A percentile compares a stretch with the other conserved stretches of the same genome.
phyloP scores from a whole-genome alignment of 2,888 invertebrate genomes.

The Macroteleia sp. region DNA sequence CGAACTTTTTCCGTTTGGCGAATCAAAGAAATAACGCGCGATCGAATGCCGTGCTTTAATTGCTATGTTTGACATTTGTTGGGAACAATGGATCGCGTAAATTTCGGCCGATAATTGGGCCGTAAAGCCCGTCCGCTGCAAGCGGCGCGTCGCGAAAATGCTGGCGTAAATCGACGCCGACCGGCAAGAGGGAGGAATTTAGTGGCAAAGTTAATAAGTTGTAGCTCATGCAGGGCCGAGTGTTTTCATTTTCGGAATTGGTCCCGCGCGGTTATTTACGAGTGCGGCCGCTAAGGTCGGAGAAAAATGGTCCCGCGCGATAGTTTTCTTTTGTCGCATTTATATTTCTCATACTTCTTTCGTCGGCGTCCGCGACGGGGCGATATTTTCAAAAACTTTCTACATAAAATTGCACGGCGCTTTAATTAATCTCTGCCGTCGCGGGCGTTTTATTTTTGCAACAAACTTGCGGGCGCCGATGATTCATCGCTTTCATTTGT shows the following conservation, averaged over 20 bases:
- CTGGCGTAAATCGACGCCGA: constrained; percentile 42
- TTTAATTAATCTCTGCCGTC: constrained; percentile 56
- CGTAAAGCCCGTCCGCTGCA: constrained; percentile 42
- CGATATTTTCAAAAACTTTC: constrained; percentile 60
- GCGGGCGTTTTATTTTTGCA: constrained; percentile 52
- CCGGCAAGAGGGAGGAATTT: constrained; percentile 43
- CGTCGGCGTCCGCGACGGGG: constrained; percentile 11
- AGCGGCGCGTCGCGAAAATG: constrained; percentile 43
- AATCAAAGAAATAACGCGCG: too few species aligned
- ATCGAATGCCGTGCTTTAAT: neutral
- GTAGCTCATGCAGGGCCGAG: constrained; percentile 53
- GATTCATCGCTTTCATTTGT: constrained; percentile 61
- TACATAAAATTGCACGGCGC: constrained; percentile 54
- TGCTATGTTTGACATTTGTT: constrained; percentile 3
- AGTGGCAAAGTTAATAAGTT: constrained; percentile 63
- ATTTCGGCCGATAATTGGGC: constrained; percentile 33
- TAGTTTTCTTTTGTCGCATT: constrained; percentile 58
- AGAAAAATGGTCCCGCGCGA: constrained; percentile 46
- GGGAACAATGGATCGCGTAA: constrained; percentile 13
- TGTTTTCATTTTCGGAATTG: constrained; percentile 66
- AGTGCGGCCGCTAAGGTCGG: constrained; percentile 37
- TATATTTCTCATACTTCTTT: constrained; percentile 57
- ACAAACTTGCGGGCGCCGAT: constrained; percentile 54
- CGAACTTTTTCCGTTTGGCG: too few species aligned
- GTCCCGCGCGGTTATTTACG: constrained; percentile 60